Base-by-base conservation (phyloP, 2,797 vertebrate species). In the Acanthiza pusilla region DNA sequence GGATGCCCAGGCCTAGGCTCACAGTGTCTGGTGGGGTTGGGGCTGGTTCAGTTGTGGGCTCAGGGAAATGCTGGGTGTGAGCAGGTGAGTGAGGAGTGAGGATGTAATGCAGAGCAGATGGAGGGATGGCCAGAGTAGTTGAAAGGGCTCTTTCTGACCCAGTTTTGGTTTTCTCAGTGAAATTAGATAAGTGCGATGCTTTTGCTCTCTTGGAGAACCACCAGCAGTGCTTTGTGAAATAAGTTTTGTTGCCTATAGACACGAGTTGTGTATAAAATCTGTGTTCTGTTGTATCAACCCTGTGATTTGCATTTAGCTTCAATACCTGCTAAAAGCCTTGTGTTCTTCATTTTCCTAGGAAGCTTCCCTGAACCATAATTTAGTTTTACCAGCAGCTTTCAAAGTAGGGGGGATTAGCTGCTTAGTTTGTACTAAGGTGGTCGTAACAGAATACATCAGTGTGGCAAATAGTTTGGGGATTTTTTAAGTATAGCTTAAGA, bases 121-220 rank as follows among this genome's bases (percentile, higher is more conserved):
- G 85, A 85, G 63, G 66, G 53, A 47, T 60, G 34, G 85, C 36
- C 84, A 73, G 26, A 85, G 19, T 17, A 42, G 27, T n/a, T 78
- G 62, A 63, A 90, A 80, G 89, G 65, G 48, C 53, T 77, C 75
- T 38, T 81, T 89, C 83, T 91, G 73, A 38, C 55, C 20, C 76
- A 70, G n/a, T 82, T 93, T 89, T 85, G 62, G 50, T 94, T 91
- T 93, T 92, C 82, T 62, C 20, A 10, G 79, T 88, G 82, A 86
- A 78, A 88, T 93, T 66, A 81, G 82, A 42, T 85, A 92, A 89
- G 47, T 38, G n/a, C 61, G 85, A 70, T 76, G 73, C 71, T 86
- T 66, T 58, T 78, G 30, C 65, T 83, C 50, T 74, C 80, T 23
- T 61, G 34, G 88, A 72, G 89, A 72, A 55, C 32, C 32, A 48